Percentiles rank a stretch among this genome's conserved stretches.
phyloP scores from a whole-genome alignment of 2,888 invertebrate species.

The Acanthosepion lycidas region DNA sequence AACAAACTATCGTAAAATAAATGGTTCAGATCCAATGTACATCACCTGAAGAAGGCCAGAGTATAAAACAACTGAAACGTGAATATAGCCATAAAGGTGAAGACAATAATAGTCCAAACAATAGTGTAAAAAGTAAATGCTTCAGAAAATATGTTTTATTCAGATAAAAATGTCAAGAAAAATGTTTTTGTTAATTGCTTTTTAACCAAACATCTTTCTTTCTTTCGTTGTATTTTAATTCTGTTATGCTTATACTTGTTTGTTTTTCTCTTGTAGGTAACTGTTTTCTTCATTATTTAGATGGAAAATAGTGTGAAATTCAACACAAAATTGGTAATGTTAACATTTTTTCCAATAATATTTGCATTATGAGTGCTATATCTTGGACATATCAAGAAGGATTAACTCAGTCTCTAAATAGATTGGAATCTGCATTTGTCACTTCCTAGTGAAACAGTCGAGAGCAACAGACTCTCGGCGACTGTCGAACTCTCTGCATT shows the following conservation, averaged over 20 bases:
- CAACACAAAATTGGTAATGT: neutral
- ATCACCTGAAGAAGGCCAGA: too few relatives aligned
- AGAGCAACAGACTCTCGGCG: too few relatives aligned
- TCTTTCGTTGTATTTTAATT: neutral
- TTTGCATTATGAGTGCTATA: neutral
- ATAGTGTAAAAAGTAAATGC: too few relatives aligned
- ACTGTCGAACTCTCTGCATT: too few relatives aligned
- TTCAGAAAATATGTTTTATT: neutral
- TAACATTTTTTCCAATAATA: neutral
- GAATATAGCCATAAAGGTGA: too few relatives aligned
- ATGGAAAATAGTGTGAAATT: neutral
- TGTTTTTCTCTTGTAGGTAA: neutral
- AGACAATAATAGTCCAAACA: too few relatives aligned
- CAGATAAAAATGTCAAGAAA: neutral
- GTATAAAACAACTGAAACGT: too few relatives aligned
- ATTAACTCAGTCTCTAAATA: neutral
- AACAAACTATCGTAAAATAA: too few relatives aligned
- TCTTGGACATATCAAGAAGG: neutral
- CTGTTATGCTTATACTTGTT: neutral
- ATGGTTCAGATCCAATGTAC: too few relatives aligned
- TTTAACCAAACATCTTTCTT: neutral
- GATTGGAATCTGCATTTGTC: too few relatives aligned
- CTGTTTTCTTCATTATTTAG: neutral
- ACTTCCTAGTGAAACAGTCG: too few relatives aligned
- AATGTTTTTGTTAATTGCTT: neutral